Evolutionary conservation across 2,113 vertebrate species (phyloP).

Genomic region (Gymnarchus niloticus): DNA sequence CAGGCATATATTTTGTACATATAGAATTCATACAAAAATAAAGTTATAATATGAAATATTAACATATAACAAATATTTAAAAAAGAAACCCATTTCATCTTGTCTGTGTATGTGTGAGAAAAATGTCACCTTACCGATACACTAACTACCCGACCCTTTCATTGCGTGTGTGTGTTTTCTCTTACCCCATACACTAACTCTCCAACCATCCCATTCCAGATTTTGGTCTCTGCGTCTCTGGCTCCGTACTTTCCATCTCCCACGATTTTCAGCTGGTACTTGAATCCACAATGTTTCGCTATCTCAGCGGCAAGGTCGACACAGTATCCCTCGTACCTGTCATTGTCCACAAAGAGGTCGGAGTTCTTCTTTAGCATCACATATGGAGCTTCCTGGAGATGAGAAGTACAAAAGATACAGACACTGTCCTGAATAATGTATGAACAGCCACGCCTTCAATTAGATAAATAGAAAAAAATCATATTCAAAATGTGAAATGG

Average conservation of each 20-base stretch:
- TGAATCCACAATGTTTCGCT: constrained; percentile 96
- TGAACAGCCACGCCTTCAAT: neutral
- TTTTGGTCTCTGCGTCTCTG: constrained; percentile 96
- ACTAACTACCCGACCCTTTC: neutral
- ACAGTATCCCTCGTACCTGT: constrained; percentile 96
- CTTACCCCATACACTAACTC: constrained; percentile 98
- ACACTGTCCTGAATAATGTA: neutral
- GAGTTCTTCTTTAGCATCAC: constrained; percentile 98
- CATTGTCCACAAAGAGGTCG: constrained; percentile 91
- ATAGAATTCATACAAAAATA: neutral
- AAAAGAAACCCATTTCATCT: neutral
- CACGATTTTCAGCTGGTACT: constrained; percentile 94
- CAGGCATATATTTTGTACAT: neutral
- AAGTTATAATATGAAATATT: neutral
- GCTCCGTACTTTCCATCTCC: constrained; percentile 96
- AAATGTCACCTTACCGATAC: neutral
- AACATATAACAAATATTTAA: neutral
- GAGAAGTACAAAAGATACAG: neutral
- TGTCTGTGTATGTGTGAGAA: neutral
- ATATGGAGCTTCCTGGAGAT: constrained; percentile 86
- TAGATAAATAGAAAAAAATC: neutral
- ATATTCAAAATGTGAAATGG: neutral
- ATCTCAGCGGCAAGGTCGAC: constrained; percentile 97
- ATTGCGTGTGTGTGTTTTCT: constrained; percentile 26
- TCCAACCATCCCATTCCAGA: constrained; percentile 99